These are phyloP conservation scores for Caenorhabditis sp. DNA, from an alignment of 2,888 invertebrate genomes.

Conservation along the genomic window DNA sequence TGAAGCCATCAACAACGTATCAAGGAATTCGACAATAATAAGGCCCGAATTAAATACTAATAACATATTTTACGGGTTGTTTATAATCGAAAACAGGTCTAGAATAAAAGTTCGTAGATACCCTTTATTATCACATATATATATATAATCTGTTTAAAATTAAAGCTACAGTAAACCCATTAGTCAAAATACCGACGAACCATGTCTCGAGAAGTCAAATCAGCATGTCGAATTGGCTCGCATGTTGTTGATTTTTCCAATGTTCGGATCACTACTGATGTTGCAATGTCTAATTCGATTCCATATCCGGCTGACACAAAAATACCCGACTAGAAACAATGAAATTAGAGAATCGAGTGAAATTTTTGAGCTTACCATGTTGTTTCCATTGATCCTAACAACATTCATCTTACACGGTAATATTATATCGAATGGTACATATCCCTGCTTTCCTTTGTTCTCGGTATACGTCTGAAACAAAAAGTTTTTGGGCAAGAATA, in stretches of 20 bases:
- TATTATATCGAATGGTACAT: slow-evolving; percentile 27
- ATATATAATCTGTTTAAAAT: neutral
- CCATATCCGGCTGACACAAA: slow-evolving; percentile 72
- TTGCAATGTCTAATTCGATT: slow-evolving; percentile 69
- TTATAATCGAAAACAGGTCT: neutral
- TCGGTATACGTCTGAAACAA: slow-evolving; percentile 13
- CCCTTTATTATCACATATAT: neutral
- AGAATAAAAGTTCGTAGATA: slow-evolving; percentile 1
- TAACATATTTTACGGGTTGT: slow-evolving; percentile 16
- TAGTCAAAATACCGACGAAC: slow-evolving; percentile 37
- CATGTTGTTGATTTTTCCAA: slow-evolving; percentile 64
- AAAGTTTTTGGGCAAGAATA: neutral
- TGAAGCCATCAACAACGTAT: slow-evolving; percentile 15
- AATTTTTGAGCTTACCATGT: slow-evolving; percentile 10
- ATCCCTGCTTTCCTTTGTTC: slow-evolving; percentile 10
- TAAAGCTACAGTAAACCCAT: neutral
- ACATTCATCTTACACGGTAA: slow-evolving; percentile 19
- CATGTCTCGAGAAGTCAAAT: slow-evolving; percentile 49
- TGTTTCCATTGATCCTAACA: slow-evolving; percentile 11
- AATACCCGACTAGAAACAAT: slow-evolving; percentile 61
- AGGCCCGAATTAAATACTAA: neutral
- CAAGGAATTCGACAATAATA: slow-evolving; percentile 16
- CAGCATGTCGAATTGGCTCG: slow-evolving; percentile 69
- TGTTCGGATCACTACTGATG: slow-evolving; percentile 60
- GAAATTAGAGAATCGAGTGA: neutral